Percentiles rank a stretch among this genome's conserved stretches.
These are phyloP conservation scores for Odontothrips loti DNA, from an alignment of 2,888 invertebrate species.

Conservation along the genomic window DNA sequence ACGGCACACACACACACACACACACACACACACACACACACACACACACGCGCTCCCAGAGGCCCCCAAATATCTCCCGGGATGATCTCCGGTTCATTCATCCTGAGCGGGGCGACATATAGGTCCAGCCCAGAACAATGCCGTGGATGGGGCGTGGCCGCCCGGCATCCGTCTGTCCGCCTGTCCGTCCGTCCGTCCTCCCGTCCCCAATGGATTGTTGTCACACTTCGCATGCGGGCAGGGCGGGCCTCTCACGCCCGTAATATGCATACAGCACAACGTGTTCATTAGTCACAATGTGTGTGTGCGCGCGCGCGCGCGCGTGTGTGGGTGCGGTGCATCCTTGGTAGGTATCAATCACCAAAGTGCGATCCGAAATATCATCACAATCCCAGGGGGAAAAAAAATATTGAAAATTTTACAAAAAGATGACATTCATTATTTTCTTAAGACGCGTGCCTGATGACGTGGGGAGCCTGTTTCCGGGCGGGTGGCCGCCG, in stretches of 20 bases:
- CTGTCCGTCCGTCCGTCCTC: too few relatives aligned
- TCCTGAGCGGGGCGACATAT: not conserved
- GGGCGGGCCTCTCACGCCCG: not conserved
- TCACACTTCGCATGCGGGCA: not conserved
- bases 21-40: not conserved
- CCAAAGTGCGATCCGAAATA: not conserved
- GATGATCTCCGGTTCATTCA: not conserved
- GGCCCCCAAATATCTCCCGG: not conserved
- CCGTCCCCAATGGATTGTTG: not conserved
- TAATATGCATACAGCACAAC: not conserved
- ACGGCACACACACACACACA: not conserved
- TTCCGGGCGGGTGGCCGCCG: too few relatives aligned
- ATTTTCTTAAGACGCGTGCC: too few relatives aligned
- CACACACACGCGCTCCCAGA: too few relatives aligned
- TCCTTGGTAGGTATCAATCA: not conserved
- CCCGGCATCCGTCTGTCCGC: too few relatives aligned
- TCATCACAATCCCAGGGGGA: not conserved
- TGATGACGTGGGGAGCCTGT: too few relatives aligned
- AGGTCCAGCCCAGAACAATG: not conserved
- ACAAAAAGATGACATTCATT: too few relatives aligned
- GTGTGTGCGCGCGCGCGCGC: not conserved
- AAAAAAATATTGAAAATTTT: not conserved
- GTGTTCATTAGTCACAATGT: slow-evolving; percentile 15
- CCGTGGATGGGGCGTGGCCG: not conserved
- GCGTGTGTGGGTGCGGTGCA: not conserved